Conservation (phyloP, 2,113 vertebrate genomes). For the Rhagologus leucostigma region DNA sequence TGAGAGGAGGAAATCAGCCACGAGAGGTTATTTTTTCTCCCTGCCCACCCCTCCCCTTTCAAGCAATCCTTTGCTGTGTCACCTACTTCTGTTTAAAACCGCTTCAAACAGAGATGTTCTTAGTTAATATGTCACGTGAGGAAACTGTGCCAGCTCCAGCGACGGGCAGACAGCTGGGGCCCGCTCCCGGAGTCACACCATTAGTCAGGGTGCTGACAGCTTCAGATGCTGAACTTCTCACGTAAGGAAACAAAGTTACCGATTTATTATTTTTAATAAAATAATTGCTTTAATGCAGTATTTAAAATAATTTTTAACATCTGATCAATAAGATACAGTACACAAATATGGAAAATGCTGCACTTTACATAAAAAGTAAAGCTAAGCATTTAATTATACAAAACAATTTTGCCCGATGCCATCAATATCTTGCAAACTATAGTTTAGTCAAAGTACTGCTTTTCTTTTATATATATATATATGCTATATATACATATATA, state of each 20-base stretch:
- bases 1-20: background rate
- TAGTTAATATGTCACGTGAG: background rate
- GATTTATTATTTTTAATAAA: conserved; percentile 73
- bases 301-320: conserved; percentile 78
- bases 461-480: conserved; percentile 35
- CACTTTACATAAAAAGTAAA: conserved; percentile 81
- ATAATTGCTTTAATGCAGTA: conserved; percentile 79
- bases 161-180: background rate
- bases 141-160: background rate
- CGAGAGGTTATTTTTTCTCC: background rate
- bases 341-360: conserved; percentile 71
- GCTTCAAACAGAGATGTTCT: background rate
- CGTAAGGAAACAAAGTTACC: background rate
- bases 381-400: conserved; percentile 77
- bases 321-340: conserved; percentile 71
- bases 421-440: conserved; percentile 51
- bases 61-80: background rate
- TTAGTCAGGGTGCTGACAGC: background rate
- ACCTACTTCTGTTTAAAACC: background rate
- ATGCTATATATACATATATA: conserved; percentile 53
- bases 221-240: background rate
- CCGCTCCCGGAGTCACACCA: background rate
- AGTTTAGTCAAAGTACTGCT: conserved; percentile 56
- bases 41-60: background rate
- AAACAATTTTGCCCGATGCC: conserved; percentile 61